Base-by-base conservation (phyloP, 2,113 vertebrate genomes). In the Chaenogobius annularis region DNA sequence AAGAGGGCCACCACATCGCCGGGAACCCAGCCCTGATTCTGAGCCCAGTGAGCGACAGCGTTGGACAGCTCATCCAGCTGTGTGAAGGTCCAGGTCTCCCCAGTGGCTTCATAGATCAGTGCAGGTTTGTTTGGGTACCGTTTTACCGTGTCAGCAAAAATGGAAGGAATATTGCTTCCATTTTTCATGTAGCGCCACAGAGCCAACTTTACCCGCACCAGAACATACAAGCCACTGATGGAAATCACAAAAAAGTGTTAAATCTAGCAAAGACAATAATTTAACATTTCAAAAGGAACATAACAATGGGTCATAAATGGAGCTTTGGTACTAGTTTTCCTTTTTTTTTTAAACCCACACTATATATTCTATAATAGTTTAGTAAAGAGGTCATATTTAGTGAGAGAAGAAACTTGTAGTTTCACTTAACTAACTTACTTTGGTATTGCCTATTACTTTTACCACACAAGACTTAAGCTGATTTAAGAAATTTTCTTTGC, bases 1-100 rank as follows among this genome's bases (percentile, higher is more conserved):
- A 96, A 95, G 48, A 98, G 23, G 0, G 96, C 96, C 4, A 97
- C 91, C 69, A 97, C 95, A 2, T 97, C 95, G 0, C 96, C 96
- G 0, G 87, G 69, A 0, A n/a, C 69, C 71, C 94, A 95, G 20
- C 96, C 96, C 54, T 93, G 91, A 77, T 75, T 85, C 59, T 62
- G 74, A 13, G 94, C 94, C 84, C 93, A 93, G 58, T 95, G 91
- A 11, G 92, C 95, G 70, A 96, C 95, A 0, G 92, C 85, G 0
- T 95, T 95, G 59, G 94, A 95, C 58, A 93, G 87, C 56, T 93
- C 88, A 0, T 97, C 95, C 69, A 97, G 85, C 82, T 92, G 90
- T 1, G 81, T 66, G 64, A 97, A 98, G 31, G 93, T 97, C 96
- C 96, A 97, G 0, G 85, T 86, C 55, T 88, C 93, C 0, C 94